Base-by-base conservation (phyloP, 1,140 invertebrate species). In the Ips nitidus region DNA sequence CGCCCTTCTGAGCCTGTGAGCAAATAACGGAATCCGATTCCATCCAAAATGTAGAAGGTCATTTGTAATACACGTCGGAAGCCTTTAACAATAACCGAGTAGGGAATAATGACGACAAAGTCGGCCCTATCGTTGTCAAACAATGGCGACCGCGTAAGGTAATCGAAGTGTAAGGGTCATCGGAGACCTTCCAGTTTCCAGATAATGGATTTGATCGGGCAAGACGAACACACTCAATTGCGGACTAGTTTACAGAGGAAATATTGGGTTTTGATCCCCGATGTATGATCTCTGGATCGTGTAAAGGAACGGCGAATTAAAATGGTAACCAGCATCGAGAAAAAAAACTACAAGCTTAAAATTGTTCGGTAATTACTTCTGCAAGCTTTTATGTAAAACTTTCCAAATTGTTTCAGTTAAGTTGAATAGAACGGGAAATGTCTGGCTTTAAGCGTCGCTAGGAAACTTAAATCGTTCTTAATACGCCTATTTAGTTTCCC, bases 341-440 rank as follows among this genome's bases (percentile, higher is more conserved):
- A 55, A 22, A 22, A 55, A 55, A 55, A 38, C 8, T 8, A 22
- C 37, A 55, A 55, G 37, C 37, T 55, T n/a, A 22, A 55, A 55
- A 8, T 55, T 55, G 37, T 55, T 55, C 37, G 8, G 53, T 38
- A 55, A 55, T 55, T 55, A 55, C 37, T 55, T 55, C 37, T 55
- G 53, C 7, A 55, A 55, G 53, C 53, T 55, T 55, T 55, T 55
- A 55, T 55, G 8, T 6, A 22, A 8, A 55, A 55, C 53, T 55
- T 55, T 55, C 22, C 1, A 38, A 55, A 38, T 37, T 55, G 53
- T 55, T 2, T 55, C 8, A 38, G 8, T 38, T 5, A 22, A 55
- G 53, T 55, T 55, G 7, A 55, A 55, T 2, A 55, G 53, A 55
- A 55, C 8, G 8, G 8, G 8, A n/a, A 55, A 55, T 22, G 22